Conservation (phyloP, 2,113 vertebrate genomes). For the Pelobates fuscus region DNA sequence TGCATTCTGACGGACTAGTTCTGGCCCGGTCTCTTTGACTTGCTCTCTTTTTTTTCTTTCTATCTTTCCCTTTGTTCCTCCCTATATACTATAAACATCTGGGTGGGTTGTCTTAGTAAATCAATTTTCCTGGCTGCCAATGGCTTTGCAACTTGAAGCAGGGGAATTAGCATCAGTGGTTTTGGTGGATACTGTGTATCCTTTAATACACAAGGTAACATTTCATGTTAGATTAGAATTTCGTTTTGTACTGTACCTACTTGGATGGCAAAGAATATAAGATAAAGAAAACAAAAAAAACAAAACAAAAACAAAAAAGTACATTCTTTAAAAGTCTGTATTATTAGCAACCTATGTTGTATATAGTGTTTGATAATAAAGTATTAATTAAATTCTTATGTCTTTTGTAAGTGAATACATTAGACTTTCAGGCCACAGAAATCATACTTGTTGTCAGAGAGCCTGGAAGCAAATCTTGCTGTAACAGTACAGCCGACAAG, state of each 20-base stretch:
- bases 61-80: conserved; percentile 24
- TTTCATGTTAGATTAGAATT: conserved; percentile 92
- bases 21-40: conserved; percentile 16
- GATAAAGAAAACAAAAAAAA: conserved; percentile 77
- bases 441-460: conserved; percentile 72
- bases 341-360: conserved; percentile 93
- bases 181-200: conserved; percentile 99
- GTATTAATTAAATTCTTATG: conserved; percentile 99
- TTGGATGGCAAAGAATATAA: conserved; percentile 84
- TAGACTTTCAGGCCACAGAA: conserved; percentile 89
- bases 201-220: conserved; percentile 92
- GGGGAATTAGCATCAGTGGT: conserved; percentile 89
- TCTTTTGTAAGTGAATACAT: conserved; percentile 94
- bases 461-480: conserved; percentile 73
- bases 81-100: conserved; percentile 49
- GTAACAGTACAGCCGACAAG: conserved; percentile 64
- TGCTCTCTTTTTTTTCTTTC: conserved; percentile 32
- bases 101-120: conserved; percentile 48
- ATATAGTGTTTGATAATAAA: conserved; percentile 99
- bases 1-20: background rate
- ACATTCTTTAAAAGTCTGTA: conserved; percentile 83
- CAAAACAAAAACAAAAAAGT: conserved; percentile 60
- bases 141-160: conserved; percentile 80
- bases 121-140: conserved; percentile 74
- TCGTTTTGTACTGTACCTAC: conserved; percentile 97